phyloP scores from a whole-genome alignment of 2,797 vertebrate genomes.

The Hozukius guyotensis region DNA sequence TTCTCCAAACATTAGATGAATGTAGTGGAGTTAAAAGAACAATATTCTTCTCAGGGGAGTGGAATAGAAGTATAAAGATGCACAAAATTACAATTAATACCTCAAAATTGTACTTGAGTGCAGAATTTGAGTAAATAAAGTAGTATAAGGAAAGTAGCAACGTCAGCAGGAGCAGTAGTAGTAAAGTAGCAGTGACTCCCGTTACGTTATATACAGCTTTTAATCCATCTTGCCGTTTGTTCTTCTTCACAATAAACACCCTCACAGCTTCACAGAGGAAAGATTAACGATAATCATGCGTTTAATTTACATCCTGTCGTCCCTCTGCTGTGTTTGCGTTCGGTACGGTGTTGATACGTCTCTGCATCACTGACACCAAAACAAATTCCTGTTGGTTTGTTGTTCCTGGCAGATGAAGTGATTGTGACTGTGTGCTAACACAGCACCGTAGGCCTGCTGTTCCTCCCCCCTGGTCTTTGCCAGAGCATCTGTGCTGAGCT shows the following conservation, averaged over 20 bases:
- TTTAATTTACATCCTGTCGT: too few species aligned
- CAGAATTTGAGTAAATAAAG: not conserved
- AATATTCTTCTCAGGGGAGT: not conserved
- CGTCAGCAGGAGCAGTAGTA: not conserved
- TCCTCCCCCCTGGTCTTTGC: not conserved
- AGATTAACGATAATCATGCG: not conserved
- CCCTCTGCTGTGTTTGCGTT: not conserved
- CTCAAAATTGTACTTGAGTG: not conserved
- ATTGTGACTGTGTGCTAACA: slow-evolving; percentile 9
- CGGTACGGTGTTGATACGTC: not conserved
- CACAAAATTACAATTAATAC: not conserved
- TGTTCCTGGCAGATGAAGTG: slow-evolving; percentile 23
- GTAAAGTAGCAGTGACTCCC: not conserved
- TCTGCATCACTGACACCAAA: slow-evolving; percentile 13
- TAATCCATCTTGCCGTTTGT: not conserved
- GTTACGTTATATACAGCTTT: not conserved
- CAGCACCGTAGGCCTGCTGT: not conserved
- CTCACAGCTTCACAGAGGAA: not conserved
- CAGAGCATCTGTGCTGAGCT: slow-evolving; percentile 55
- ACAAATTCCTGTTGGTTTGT: slow-evolving; percentile 30
- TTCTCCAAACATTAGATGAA: not conserved
- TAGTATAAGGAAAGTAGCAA: not conserved
- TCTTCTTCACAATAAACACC: not conserved
- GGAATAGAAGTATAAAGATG: not conserved
- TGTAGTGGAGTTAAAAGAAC: not conserved